Evolutionary conservation across 1,140 invertebrate species (phyloP).

Genomic region (Latrodectus geometricus): DNA sequence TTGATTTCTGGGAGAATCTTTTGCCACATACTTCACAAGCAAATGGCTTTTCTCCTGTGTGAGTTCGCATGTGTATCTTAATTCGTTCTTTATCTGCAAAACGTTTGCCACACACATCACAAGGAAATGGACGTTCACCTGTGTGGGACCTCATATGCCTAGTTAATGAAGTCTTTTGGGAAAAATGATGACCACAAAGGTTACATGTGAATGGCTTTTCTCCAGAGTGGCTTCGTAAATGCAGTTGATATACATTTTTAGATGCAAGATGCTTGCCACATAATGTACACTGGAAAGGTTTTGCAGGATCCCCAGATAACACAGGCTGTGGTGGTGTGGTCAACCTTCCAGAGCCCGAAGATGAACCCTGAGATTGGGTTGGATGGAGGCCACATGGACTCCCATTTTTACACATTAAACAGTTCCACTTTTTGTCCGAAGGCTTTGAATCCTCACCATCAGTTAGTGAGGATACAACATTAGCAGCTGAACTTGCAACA

Average conservation of each 20-base stretch:
- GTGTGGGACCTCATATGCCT: constrained; percentile 80
- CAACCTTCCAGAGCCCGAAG: not conserved
- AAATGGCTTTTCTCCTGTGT: constrained; percentile 80
- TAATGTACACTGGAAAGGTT: constrained; percentile 64
- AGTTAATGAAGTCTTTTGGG: constrained; percentile 77
- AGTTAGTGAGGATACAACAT: constrained; percentile 2
- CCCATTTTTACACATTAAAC: constrained; percentile 59
- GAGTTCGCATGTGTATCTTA: constrained; percentile 81
- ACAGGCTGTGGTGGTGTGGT: constrained; percentile 50
- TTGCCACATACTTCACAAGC: constrained; percentile 73
- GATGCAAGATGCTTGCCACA: constrained; percentile 65
- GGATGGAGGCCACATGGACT: constrained; percentile 63
- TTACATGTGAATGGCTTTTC: constrained; percentile 91
- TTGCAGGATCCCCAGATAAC: constrained; percentile 64
- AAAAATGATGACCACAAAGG: constrained; percentile 90
- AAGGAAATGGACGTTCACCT: constrained; percentile 69
- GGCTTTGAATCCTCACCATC: constrained; percentile 6
- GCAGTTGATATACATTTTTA: constrained; percentile 67
- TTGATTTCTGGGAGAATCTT: constrained; percentile 80
- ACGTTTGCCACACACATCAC: constrained; percentile 64
- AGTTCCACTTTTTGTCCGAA: constrained; percentile 47
- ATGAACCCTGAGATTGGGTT: constrained; percentile 39
- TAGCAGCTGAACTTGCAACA: constrained; percentile 11
- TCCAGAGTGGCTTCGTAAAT: constrained; percentile 75
- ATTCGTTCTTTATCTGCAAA: constrained; percentile 66